phyloP scores from a whole-genome alignment of 2,113 vertebrate species.

The Pluvianellus socialis region DNA sequence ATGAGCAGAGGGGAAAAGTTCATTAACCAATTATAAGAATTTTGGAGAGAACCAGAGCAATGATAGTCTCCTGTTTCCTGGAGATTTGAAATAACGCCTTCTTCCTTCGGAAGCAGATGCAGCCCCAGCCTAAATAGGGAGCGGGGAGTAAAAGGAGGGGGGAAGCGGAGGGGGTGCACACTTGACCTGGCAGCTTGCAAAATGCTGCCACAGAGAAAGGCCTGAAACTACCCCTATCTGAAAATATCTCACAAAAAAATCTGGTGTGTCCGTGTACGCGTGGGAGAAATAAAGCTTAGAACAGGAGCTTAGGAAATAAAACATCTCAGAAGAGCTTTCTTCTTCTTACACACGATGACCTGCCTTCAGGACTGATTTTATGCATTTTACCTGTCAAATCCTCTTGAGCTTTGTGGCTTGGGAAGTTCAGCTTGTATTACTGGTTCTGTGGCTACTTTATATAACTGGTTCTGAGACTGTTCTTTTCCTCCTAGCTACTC shows the following conservation, averaged over 20 bases:
- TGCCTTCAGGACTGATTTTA: not conserved
- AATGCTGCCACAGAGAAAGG: not conserved
- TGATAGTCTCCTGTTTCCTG: conserved; percentile 39
- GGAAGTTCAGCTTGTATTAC: not conserved
- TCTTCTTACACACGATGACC: not conserved
- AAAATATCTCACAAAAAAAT: not conserved
- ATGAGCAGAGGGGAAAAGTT: conserved; percentile 34
- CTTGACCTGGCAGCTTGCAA: not conserved
- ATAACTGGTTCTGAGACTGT: not conserved
- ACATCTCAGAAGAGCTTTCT: not conserved
- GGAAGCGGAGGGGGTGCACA: accelerated
- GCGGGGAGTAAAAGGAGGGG: not conserved
- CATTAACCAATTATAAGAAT: conserved; percentile 26
- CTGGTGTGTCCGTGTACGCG: not conserved
- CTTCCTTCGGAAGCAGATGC: conserved; percentile 6
- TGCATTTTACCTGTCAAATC: not conserved
- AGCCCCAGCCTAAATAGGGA: not conserved
- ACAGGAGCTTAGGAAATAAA: not conserved
- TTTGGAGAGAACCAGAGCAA: conserved; percentile 26
- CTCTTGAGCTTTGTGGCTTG: not conserved
- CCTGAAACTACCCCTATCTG: not conserved
- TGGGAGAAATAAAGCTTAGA: not conserved
- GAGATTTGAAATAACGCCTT: conserved; percentile 14
- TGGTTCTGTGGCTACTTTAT: not conserved
- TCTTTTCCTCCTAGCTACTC: not conserved